Conservation (phyloP, 2,888 invertebrate species). For the Patella depressa region DNA sequence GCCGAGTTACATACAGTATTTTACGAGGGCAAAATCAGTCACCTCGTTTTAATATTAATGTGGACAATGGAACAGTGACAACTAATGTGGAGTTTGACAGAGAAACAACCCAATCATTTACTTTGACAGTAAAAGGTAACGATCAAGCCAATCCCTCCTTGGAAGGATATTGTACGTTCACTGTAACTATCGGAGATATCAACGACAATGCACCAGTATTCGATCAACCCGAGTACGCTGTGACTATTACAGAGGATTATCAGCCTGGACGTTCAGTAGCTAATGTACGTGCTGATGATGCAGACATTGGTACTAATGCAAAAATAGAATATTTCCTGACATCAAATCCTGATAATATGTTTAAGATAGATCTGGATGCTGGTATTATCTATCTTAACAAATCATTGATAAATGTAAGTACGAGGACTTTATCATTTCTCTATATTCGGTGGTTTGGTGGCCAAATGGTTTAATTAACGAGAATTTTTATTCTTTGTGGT, state of each 20-base stretch:
- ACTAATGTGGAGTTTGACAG: conserved; percentile 83
- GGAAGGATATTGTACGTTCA: conserved; percentile 97
- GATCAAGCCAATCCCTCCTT: conserved; percentile 98
- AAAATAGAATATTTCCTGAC: conserved; percentile 59
- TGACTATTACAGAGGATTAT: conserved; percentile 47
- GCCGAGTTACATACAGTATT: conserved; percentile 92
- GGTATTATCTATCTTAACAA: conserved; percentile 97
- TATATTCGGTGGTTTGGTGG: too few species aligned
- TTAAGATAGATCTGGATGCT: conserved; percentile 92
- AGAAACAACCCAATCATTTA: conserved; percentile 74
- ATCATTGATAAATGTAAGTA: conserved; percentile 76
- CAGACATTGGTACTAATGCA: conserved; percentile 98
- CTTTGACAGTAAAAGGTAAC: conserved; percentile 91
- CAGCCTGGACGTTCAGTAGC: conserved; percentile 46
- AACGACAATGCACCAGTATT: conserved; percentile 66
- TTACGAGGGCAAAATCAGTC: conserved; percentile 80
- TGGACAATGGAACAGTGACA: conserved; percentile 93
- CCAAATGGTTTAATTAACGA: too few species aligned
- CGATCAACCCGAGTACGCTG: conserved; percentile 59
- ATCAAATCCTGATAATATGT: conserved; percentile 79
- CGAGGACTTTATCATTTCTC: too few species aligned
- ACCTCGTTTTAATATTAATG: conserved; percentile 96
- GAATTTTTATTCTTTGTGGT: too few species aligned
- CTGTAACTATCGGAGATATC: conserved; percentile 60
- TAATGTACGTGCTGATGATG: conserved; percentile 84